These are phyloP conservation scores for Oreotragus oreotragus DNA, from an alignment of 2,113 vertebrate genomes.

Conservation along the genomic window DNA sequence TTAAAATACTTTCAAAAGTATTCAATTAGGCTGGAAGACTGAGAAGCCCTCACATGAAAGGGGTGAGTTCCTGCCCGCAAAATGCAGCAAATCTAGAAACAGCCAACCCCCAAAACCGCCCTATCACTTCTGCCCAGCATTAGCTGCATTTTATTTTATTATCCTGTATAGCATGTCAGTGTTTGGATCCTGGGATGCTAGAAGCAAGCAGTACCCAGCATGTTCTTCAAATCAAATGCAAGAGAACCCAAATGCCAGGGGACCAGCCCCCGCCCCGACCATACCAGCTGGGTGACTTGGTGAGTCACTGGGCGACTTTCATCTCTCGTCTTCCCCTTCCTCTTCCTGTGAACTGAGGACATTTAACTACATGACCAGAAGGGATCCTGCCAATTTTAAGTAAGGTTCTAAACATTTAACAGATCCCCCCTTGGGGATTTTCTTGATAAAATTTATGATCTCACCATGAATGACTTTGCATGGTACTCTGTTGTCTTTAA, in stretches of 20 bases:
- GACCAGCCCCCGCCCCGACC: not conserved
- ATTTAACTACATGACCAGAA: not conserved
- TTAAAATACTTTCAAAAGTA: not conserved
- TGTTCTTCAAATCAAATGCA: not conserved
- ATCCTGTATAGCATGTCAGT: not conserved
- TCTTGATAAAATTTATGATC: not conserved
- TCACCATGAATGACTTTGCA: not conserved
- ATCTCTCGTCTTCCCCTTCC: not conserved
- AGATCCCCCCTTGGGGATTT: not conserved
- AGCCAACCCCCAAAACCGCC: not conserved
- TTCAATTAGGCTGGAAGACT: not conserved
- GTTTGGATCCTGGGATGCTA: not conserved
- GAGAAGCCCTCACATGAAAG: not conserved
- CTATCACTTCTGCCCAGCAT: no score
- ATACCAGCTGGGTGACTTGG: not conserved
- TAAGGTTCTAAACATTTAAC: slow-evolving; percentile 26
- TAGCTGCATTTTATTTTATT: not conserved
- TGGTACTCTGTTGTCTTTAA: not conserved
- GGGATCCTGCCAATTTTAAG: not conserved
- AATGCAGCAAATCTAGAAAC: not conserved
- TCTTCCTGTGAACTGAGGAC: not conserved
- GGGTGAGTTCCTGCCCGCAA: not conserved
- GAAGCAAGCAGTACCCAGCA: not conserved
- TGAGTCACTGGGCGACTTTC: not conserved
- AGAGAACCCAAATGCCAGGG: not conserved